Conservation (phyloP, 2,797 vertebrate species). For the Phataginus tetradactyla region DNA sequence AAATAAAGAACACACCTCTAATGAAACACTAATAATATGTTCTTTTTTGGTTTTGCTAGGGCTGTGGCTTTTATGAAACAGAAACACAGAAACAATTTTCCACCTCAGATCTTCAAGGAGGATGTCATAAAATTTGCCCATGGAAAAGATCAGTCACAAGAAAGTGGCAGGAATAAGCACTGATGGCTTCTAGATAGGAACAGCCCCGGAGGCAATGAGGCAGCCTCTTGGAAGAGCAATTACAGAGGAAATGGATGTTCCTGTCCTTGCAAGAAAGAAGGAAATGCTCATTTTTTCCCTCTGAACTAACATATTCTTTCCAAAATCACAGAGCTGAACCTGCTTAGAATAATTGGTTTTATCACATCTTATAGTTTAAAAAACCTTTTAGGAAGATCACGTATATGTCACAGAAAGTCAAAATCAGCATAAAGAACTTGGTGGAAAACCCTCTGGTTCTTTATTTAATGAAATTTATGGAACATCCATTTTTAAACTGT, state of each 20-base stretch:
- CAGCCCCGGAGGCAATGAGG: not conserved
- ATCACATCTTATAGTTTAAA: not conserved
- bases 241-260: not conserved
- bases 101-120: not conserved
- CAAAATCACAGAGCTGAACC: not conserved
- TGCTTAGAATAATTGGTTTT: not conserved
- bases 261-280: not conserved
- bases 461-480: not conserved
- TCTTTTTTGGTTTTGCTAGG: not conserved
- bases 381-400: not conserved
- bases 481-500: not conserved
- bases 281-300: not conserved
- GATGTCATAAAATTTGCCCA: not conserved
- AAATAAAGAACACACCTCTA: not conserved
- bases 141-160: not conserved
- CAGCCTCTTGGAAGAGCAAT: not conserved
- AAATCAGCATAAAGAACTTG: not conserved
- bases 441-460: not conserved
- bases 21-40: not conserved
- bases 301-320: not conserved
- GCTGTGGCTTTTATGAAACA: not conserved
- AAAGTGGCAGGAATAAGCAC: not conserved
- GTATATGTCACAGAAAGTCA: not conserved
- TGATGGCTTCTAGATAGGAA: not conserved
- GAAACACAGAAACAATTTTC: not conserved